Base-by-base conservation (phyloP, 1,140 invertebrate genomes). In the Lasioglossum baleicum region DNA sequence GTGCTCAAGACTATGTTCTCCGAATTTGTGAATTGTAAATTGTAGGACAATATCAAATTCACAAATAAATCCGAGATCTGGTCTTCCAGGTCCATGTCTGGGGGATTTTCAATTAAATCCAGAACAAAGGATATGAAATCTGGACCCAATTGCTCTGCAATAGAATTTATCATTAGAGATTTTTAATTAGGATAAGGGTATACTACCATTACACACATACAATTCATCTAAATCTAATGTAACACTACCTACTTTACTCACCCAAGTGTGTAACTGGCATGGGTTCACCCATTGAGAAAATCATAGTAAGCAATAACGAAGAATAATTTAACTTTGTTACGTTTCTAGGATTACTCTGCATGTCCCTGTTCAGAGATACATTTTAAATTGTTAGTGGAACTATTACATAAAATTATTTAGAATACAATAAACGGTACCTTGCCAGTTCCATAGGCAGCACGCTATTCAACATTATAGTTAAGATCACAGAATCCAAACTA, bases 381-480 rank as follows among this genome's bases (percentile, higher is more conserved):
- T 48, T 53, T 80, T 22, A 31, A 53, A 13, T 71, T 56, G 60
- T 78, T 65, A 74, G 42, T 82, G 7, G 2, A 22, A 61, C 17
- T 74, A 44, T 69, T 44, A 7, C 65, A 17, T 42, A 26, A 31
- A 26, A 48, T 53, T 4, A 58, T 51, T 20, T 35, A 79, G 2
- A 10, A 44, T 58, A 42, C 68, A 51, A 2, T 17, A 20, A 63
- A 77, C 17, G 22, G 44, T 92, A 95, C 94, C 95, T 95, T 60
- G 97, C 97, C 75, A 99, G 93, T 94, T 98, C 97, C 88, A 97
- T 95, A 0, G 97, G 97, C 69, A 99, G 93, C 80, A 98, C 95
- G 65, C 97, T 98, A 86, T 96, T 96, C 26, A 98, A 94, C 90
- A 98, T 95, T 40, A 97, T 96, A 72, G 95, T 96, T 13, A 98